Base-by-base conservation (phyloP, 1,140 invertebrate species). In the Brachionus rubens region DNA sequence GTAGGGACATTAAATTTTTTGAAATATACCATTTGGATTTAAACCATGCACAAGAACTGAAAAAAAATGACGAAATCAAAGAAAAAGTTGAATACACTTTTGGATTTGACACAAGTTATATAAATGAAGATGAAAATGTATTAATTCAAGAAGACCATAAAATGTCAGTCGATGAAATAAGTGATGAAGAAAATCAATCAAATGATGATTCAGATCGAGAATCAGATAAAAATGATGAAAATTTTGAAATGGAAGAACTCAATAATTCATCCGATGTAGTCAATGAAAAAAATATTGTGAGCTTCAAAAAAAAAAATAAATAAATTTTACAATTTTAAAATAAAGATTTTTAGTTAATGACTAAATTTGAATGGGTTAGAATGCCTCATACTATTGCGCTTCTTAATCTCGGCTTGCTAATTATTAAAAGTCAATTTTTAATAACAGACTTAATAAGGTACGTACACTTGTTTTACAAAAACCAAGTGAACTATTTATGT, bases 301-400 rank as follows among this genome's bases (percentile, higher is more conserved):
- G 30, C 5, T 16, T 36, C 14, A 1, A 24, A 7, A 3, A 24
- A 3, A 52, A 52, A 52, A 9, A 2, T 19, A 3, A 52, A 21
- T 21, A 3, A 3, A 3, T 21, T 21, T 16, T 9, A 21, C 2
- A 19, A 52, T 52, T 33, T 59, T 16, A 43, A 48, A 26, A 46
- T 46, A 21, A 9, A 33, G 30, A 36, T 26, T n/a, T 72, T 50
- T 50, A 72, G 68, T 28, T 54, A 40, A 21, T 72, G 24, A 72
- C 28, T 21, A 72, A 72, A 72, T 72, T 72, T 54, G 68, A 72
- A 72, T 50, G 26, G 19, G 40, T 72, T 33, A 33, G 68, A 72
- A 72, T 72, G 68, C 68, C 68, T 2, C 68, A 72, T 46, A 50
- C 68, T 21, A 50, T 72, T 28, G 68, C 21, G 2, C 36, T 72